Conservation (phyloP, 1,140 invertebrate genomes). For the Leptinotarsa lineolata region DNA sequence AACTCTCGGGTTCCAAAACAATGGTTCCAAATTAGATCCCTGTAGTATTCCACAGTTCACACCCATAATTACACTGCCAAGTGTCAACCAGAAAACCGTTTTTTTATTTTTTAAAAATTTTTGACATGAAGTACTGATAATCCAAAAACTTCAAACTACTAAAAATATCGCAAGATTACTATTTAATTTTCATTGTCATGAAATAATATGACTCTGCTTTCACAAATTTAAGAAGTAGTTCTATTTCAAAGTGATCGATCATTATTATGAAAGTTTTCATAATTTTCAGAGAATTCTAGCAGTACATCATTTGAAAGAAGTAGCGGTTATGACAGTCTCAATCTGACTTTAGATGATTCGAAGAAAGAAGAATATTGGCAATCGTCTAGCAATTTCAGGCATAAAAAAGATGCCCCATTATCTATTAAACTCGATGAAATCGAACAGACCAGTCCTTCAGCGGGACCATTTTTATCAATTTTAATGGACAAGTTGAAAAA, state of each 20-base stretch:
- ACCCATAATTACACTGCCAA: too few species aligned
- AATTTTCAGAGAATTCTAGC: constrained; percentile 49
- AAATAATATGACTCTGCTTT: too few species aligned
- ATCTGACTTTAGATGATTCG: constrained; percentile 64
- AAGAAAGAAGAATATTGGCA: constrained; percentile 53
- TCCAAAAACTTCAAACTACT: too few species aligned
- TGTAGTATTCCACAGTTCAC: too few species aligned
- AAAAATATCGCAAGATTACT: too few species aligned
- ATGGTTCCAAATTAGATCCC: too few species aligned
- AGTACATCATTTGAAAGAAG: constrained; percentile 78
- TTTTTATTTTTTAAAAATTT: too few species aligned
- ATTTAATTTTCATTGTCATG: too few species aligned
- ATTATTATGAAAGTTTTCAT: neutral
- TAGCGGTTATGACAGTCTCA: constrained; percentile 84
- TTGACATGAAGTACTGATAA: too few species aligned
- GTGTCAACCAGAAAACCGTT: too few species aligned
- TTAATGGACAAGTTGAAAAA: constrained; percentile 82
- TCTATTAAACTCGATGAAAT: constrained; percentile 32
- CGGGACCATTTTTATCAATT: constrained; percentile 83
- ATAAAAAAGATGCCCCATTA: constrained; percentile 33
- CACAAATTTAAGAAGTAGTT: neutral
- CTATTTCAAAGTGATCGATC: neutral
- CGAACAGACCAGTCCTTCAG: constrained; percentile 42
- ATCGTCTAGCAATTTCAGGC: constrained; percentile 49
- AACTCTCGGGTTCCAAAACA: too few species aligned